Evolutionary conservation across 2,113 vertebrate genomes (phyloP).

Genomic region (Upupa epops): DNA sequence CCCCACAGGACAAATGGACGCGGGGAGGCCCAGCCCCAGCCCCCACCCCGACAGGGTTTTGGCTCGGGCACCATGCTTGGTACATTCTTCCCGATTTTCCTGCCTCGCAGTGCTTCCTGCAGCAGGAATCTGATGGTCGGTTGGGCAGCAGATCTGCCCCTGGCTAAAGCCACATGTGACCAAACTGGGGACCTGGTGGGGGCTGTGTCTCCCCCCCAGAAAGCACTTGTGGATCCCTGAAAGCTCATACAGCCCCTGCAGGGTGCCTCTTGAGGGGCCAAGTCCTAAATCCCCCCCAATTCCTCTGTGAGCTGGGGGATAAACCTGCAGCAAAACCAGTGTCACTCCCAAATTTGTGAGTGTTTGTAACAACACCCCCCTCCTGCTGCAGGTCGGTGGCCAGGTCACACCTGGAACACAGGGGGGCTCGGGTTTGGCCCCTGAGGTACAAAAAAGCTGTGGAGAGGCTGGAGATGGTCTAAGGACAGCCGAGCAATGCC

Average conservation of each 20-base stretch:
- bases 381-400: not conserved
- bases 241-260: rapidly evolving
- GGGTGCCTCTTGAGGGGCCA: too few species aligned
- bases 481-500: too few species aligned
- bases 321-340: not conserved
- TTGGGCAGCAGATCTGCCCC: not conserved
- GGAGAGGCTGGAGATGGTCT: not conserved
- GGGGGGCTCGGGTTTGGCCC: too few species aligned
- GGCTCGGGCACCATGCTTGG: not conserved
- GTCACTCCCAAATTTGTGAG: too few species aligned
- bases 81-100: not conserved
- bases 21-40: rapidly evolving
- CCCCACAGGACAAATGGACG: not conserved
- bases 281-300: too few species aligned
- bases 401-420: not conserved
- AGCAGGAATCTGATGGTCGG: rapidly evolving
- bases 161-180: rapidly evolving
- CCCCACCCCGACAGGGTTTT: rapidly evolving
- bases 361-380: not conserved
- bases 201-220: not conserved
- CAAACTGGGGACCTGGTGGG: rapidly evolving
- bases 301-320: too few species aligned
- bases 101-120: rapidly evolving
- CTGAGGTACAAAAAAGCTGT: not conserved
- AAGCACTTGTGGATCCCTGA: rapidly evolving